These are phyloP conservation scores for Lasioglossum leucozonium DNA, from an alignment of 2,888 invertebrate genomes.

Conservation along the genomic window DNA sequence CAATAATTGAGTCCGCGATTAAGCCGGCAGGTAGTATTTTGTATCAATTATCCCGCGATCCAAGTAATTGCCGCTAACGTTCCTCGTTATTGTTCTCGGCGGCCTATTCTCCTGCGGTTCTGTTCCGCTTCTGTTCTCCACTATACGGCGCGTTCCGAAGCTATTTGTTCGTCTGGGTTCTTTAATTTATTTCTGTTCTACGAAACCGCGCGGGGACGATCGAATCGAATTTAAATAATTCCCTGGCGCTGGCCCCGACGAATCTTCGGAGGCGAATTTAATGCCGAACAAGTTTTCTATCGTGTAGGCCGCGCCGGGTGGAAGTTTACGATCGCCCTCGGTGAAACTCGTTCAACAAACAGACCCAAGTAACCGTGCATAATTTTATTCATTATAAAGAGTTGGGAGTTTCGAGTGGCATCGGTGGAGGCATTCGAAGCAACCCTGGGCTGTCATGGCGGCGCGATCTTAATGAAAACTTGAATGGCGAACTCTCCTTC, in stretches of 20 bases:
- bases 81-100: conserved; percentile 4
- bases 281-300: conserved; percentile 1
- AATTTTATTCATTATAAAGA: conserved; percentile 4
- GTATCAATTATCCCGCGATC: neutral
- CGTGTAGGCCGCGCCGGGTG: neutral
- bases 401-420: neutral
- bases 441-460: neutral
- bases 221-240: conserved; percentile 9
- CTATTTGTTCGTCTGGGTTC: neutral
- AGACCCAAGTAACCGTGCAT: neutral
- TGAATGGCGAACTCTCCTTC: neutral
- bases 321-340: neutral
- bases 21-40: neutral
- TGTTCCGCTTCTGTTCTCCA: neutral
- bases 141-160: neutral
- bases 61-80: neutral
- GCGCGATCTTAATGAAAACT: conserved; percentile 16
- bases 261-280: neutral
- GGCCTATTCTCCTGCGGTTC: neutral
- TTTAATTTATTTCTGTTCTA: neutral
- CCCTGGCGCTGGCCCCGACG: neutral
- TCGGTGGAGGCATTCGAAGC: neutral
- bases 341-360: conserved; percentile 2
- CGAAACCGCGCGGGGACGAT: neutral
- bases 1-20: neutral